Evolutionary conservation across 2,888 invertebrate genomes (phyloP).

Genomic region (Amphipoea lucens): DNA sequence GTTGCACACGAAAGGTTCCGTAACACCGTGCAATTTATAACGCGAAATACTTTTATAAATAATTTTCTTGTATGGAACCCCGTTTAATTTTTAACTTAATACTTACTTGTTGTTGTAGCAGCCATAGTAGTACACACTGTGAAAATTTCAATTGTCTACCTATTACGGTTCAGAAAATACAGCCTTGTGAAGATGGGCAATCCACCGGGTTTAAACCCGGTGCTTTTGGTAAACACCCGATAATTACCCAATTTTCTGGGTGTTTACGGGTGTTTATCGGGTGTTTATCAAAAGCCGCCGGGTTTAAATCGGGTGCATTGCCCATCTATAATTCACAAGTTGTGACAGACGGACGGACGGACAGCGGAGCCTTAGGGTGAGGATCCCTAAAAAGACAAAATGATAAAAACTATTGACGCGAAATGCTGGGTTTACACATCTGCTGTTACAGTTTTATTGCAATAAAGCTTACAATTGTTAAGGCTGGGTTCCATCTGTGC

Average conservation of each 20-base stretch:
- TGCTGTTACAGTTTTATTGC: conserved; percentile 42
- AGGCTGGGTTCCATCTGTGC: not conserved
- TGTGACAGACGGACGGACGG: not conserved
- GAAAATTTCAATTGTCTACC: too few relatives aligned
- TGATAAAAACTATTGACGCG: conserved; percentile 29
- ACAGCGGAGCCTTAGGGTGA: not conserved
- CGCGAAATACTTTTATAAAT: not conserved
- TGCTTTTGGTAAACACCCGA: too few relatives aligned
- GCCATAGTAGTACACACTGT: too few relatives aligned
- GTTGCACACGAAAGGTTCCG: not conserved
- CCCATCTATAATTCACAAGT: too few relatives aligned
- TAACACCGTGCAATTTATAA: not conserved
- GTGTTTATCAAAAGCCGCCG: too few relatives aligned
- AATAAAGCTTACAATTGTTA: conserved; percentile 29
- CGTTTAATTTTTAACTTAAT: not conserved
- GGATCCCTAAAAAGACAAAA: not conserved
- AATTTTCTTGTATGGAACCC: not conserved
- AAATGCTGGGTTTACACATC: conserved; percentile 33
- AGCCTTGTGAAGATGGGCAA: too few relatives aligned
- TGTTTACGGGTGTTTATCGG: too few relatives aligned
- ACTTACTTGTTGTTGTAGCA: not conserved
- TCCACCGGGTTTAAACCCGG: too few relatives aligned
- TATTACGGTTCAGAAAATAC: too few relatives aligned
- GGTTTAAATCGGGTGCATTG: too few relatives aligned
- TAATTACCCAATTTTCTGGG: too few relatives aligned